phyloP scores from a whole-genome alignment of 2,113 vertebrate genomes.

The Fregetta grallaria region DNA sequence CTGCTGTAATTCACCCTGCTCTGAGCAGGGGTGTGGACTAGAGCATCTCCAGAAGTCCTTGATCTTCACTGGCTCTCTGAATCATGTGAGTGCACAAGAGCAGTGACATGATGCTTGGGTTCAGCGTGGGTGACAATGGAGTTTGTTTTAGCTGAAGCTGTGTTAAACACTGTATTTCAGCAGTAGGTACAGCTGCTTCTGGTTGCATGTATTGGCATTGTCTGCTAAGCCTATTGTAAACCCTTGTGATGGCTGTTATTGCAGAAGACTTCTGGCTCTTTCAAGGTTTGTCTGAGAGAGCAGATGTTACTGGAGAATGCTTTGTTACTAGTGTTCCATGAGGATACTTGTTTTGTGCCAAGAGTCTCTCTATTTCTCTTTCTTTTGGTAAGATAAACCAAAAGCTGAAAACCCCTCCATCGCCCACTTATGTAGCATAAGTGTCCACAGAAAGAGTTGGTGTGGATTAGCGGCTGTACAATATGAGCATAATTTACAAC shows the following conservation, averaged over 20 bases:
- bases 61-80: background rate
- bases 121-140: background rate
- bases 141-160: background rate
- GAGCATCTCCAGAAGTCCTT: background rate
- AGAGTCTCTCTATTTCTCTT: background rate
- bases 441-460: background rate
- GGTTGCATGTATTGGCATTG: background rate
- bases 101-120: background rate
- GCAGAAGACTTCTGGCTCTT: background rate
- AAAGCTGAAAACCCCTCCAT: background rate
- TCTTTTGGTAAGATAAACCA: background rate
- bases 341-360: background rate
- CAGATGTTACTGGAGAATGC: background rate
- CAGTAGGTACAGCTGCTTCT: background rate
- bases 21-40: background rate
- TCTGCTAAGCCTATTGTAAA: background rate
- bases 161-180: background rate
- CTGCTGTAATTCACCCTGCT: background rate
- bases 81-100: background rate
- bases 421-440: background rate
- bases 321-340: background rate
- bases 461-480: background rate
- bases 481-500: background rate
- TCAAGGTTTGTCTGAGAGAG: background rate
- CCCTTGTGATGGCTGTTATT: background rate